These are phyloP conservation scores for Helicolenus hilgendorfi DNA, from an alignment of 2,797 vertebrate genomes.

Conservation along the genomic window DNA sequence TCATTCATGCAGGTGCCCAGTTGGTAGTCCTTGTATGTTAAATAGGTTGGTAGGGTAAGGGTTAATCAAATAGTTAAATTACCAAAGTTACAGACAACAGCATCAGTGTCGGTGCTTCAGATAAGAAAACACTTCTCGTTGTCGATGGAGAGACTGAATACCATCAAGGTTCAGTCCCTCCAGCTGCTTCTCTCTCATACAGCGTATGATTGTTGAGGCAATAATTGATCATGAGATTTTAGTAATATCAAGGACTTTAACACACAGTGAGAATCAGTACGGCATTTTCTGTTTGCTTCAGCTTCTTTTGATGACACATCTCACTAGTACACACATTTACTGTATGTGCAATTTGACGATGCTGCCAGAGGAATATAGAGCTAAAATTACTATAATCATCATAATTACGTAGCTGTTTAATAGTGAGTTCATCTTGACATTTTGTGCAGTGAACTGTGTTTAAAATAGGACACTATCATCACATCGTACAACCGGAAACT, in stretches of 20 bases:
- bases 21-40: no score
- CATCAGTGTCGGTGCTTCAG: no score
- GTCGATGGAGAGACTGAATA: no score
- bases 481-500: not conserved
- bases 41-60: no score
- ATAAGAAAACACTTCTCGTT: no score
- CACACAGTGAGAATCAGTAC: not conserved
- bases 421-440: not conserved
- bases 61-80: no score
- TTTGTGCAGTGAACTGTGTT: not conserved
- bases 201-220: not conserved
- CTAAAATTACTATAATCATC: not conserved
- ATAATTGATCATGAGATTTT: not conserved
- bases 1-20: no score
- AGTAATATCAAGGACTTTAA: not conserved
- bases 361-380: no score
- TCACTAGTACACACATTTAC: not conserved
- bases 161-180: no score
- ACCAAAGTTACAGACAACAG: no score
- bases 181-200: not conserved
- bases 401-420: not conserved
- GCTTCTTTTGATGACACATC: not conserved
- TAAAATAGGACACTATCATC: no score
- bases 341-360: no score
- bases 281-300: not conserved